phyloP scores from a whole-genome alignment of 1,140 invertebrate genomes.

The Myzus persicae region DNA sequence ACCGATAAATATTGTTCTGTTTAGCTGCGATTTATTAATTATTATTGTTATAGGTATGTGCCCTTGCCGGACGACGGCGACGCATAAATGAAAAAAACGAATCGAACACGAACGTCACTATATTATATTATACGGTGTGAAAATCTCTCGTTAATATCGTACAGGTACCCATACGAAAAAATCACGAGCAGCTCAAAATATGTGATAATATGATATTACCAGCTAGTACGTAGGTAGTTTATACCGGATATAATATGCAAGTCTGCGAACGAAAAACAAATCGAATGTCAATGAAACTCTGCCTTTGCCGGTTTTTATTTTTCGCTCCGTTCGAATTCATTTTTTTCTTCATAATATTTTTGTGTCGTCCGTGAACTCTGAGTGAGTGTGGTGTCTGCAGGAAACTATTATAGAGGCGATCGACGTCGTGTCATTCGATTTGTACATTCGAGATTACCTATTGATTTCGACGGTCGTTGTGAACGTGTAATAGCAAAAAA shows the following conservation, averaged over 20 bases:
- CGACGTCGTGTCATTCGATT: not conserved
- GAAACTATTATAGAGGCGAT: too few species aligned
- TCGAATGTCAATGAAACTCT: not conserved
- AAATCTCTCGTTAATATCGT: not conserved
- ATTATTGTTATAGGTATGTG: too few species aligned
- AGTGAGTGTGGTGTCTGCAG: not conserved
- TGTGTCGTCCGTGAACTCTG: too few species aligned
- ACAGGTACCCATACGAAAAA: not conserved
- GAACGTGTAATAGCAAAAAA: not conserved
- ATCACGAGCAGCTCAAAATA: not conserved
- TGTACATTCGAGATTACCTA: not conserved
- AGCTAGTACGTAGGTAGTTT: too few species aligned
- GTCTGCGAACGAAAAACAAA: not conserved
- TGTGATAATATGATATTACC: too few species aligned
- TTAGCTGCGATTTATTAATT: too few species aligned
- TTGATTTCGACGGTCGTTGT: not conserved
- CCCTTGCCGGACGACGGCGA: not conserved
- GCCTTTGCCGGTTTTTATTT: not conserved
- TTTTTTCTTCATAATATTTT: too few species aligned
- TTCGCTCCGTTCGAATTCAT: not conserved
- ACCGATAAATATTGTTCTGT: not conserved
- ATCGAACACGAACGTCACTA: not conserved
- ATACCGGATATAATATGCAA: not conserved
- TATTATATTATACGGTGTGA: not conserved
- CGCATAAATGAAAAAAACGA: not conserved